Conservation (phyloP, 2,797 vertebrate species). For the Coluber constrictor region DNA sequence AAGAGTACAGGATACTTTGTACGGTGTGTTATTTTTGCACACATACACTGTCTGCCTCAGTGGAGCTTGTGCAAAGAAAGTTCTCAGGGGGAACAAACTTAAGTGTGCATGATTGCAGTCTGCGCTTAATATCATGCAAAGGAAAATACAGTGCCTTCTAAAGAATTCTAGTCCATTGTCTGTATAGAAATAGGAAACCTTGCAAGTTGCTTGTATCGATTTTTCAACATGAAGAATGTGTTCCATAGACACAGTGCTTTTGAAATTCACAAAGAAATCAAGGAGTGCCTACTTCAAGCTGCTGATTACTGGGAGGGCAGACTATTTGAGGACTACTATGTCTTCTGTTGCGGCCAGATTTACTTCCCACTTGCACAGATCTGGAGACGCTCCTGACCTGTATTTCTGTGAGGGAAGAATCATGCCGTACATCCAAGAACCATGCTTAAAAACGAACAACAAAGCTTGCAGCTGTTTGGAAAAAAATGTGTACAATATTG, state of each 20-base stretch:
- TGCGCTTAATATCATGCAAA: conserved; percentile 63
- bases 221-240: conserved; percentile 50
- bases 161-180: conserved; percentile 71
- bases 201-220: conserved; percentile 48
- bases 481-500: conserved; percentile 33
- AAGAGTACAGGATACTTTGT: background rate
- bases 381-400: conserved; percentile 37
- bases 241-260: conserved; percentile 10
- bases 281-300: background rate
- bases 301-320: conserved; percentile 27
- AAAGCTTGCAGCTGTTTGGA: conserved; percentile 38
- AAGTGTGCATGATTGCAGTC: conserved; percentile 61
- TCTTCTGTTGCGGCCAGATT: conserved; percentile 32
- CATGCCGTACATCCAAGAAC: conserved; percentile 45
- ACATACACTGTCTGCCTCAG: background rate
- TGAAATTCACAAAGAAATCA: conserved; percentile 29
- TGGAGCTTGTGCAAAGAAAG: background rate
- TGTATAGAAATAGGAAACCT: conserved; percentile 65
- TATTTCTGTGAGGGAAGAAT: conserved; percentile 13
- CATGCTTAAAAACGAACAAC: conserved; percentile 42
- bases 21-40: background rate
- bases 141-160: conserved; percentile 77
- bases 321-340: conserved; percentile 11
- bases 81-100: conserved; percentile 44
- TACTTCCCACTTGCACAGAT: conserved; percentile 46